Base-by-base conservation (phyloP, 1,140 invertebrate genomes). In the Diorhabda elongata region DNA sequence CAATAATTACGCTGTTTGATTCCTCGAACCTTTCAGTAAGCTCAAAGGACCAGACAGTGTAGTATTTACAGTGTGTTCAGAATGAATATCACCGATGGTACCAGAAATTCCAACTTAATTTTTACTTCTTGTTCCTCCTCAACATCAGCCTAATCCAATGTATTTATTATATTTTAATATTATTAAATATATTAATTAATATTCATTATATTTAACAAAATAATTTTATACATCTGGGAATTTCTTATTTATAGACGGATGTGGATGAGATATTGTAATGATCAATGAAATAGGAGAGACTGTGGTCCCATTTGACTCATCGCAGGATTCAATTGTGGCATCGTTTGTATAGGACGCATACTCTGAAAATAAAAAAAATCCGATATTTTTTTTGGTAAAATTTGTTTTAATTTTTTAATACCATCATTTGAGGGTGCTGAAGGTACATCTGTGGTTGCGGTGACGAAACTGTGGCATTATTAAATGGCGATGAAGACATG, bases 401-500 rank as follows among this genome's bases (percentile, higher is more conserved):
- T 52, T 52, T 6, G 5, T 5, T 52, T 52, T 52, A 52, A 52
- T 6, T 52, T 52, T 52, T 52, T 52, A 52, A 71, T 73, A 79
- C 78, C 78, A 80, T 8, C 58, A 73, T 60, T 44, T 69, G 71
- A 42, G 71, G 68, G 66, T 67, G 71, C 3, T 69, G 71, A 42
- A 68, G 68, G 64, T 67, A 73, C 4, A 73, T 58, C 52, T 64
- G 75, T 43, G 71, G 67, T 44, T 69, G 75, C 42, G 68, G 67
- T 64, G 70, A 63, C 63, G 66, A 66, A 57, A 67, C 64, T 52
- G 65, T 70, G 52, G 65, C 67, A 66, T 67, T 68, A 47, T 68
- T 75, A 58, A 74, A 75, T 57, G 73, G 75, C 52, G 68, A 69
- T 63, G 68, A 72, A n/a, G 47, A 52, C 69, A 81, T 77, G 58